Percentiles rank a stretch among this genome's conserved stretches.
phyloP scores from a whole-genome alignment of 2,113 vertebrate genomes.

The Sander vitreus region DNA sequence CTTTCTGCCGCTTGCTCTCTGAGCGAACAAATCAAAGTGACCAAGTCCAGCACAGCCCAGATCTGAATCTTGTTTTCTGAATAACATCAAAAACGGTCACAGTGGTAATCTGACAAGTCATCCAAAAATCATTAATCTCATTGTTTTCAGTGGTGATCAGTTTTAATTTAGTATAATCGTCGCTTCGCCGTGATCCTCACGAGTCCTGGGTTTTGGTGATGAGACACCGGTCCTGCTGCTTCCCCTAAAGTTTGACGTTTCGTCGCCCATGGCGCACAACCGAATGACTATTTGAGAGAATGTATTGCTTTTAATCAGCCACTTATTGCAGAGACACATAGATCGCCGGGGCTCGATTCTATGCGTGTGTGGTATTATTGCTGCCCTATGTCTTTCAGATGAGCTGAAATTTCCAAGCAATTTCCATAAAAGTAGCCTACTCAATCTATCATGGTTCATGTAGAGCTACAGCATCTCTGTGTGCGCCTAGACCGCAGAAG shows the following conservation, averaged over 20 bases:
- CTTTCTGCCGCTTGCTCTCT: conserved; percentile 70
- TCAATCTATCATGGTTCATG: conserved; percentile 58
- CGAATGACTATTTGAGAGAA: conserved; percentile 65
- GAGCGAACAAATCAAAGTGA: conserved; percentile 72
- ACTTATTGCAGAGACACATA: conserved; percentile 80
- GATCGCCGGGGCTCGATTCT: conserved; percentile 61
- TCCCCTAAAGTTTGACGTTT: conserved; percentile 82
- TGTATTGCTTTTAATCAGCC: conserved; percentile 84
- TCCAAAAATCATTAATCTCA: conserved; percentile 59
- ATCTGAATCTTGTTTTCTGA: conserved; percentile 62
- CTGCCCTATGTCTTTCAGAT: conserved; percentile 73
- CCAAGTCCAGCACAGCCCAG: conserved; percentile 69
- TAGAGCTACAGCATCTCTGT: conserved; percentile 67
- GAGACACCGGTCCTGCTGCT: conserved; percentile 69
- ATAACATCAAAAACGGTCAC: conserved; percentile 76
- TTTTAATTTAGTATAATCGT: conserved; percentile 55
- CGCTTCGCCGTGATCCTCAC: conserved; percentile 45
- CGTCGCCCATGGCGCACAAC: conserved; percentile 80
- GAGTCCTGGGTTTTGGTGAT: conserved; percentile 64
- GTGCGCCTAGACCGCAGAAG: conserved; percentile 52
- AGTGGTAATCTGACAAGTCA: conserved; percentile 66
- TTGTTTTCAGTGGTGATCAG: conserved; percentile 40
- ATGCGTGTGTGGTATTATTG: conserved; percentile 72
- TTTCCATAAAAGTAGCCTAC: conserved; percentile 79
- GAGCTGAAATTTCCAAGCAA: conserved; percentile 67